Percentiles rank a stretch among this genome's conserved stretches.
Evolutionary conservation across 1,140 invertebrate species (phyloP).

Genomic region (Phymastichus coffea): DNA sequence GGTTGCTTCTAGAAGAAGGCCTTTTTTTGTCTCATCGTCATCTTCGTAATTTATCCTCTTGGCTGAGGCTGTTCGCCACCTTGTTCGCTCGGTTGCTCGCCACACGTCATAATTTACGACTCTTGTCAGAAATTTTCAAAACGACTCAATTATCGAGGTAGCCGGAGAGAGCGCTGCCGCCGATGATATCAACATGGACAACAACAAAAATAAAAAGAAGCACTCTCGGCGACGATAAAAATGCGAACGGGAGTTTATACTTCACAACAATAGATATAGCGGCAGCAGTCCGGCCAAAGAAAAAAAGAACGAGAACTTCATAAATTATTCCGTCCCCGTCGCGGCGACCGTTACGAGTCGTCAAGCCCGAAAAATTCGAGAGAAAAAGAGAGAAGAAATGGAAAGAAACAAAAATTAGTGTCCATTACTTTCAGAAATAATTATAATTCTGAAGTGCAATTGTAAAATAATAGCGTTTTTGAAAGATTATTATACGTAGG

Average conservation of each 20-base stretch:
- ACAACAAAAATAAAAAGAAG: background rate
- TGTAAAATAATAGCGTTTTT: no score
- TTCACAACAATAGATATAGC: conserved; percentile 19
- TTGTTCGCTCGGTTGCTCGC: no score
- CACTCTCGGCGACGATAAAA: conserved; percentile 3
- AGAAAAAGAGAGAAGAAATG: conserved; percentile 5
- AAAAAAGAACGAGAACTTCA: no score
- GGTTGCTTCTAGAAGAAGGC: background rate
- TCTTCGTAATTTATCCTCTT: no score
- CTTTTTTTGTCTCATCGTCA: background rate
- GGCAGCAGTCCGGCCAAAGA: conserved; percentile 15
- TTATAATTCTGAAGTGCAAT: no score
- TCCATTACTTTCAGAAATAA: no score
- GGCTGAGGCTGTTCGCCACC: no score
- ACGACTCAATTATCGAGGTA: conserved; percentile 19
- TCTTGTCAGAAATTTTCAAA: conserved; percentile 7
- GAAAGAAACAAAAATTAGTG: conserved; percentile 9
- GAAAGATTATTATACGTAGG: no score
- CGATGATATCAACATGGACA: background rate
- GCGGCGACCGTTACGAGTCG: conserved; percentile 19
- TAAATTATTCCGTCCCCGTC: conserved; percentile 19
- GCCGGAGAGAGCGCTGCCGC: no score
- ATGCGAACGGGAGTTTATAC: conserved; percentile 20
- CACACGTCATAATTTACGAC: conserved; percentile 6
- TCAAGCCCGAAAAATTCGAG: conserved; percentile 10